Base-by-base conservation (phyloP, 2,888 invertebrate species). In the Polydrusus cervinus region DNA sequence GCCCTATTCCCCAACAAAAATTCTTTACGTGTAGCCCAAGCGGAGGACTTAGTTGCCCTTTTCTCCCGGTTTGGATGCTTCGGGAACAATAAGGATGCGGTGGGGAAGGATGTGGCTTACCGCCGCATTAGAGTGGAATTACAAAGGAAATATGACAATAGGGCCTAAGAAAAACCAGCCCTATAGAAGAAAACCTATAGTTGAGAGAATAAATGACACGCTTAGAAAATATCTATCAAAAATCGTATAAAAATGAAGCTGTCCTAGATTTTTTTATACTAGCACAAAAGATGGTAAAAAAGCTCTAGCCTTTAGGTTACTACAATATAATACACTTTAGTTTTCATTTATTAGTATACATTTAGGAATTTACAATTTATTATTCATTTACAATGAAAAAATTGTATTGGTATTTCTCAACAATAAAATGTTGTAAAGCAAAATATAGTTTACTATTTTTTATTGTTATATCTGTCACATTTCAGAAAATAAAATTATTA, bases 71-170 rank as follows among this genome's bases (percentile, higher is more conserved):
- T 34, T 38, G 57, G 57, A 60, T 60, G 45, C 64, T 60, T 40
- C 13, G 62, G 62, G 68, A 74, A 74, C 68, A 74, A 74, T 68
- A 68, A 62, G 61, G 53, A 69, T 53, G 34, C 43, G 30, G 51
- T 40, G 51, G 38, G 16, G 38, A 67, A 43, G 25, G 67, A 67
- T 51, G 45, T 68, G 74, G 74, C 53, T 68, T 43, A 68, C 68
- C 74, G 69, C 74, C 62, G 68, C 49, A 68, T 74, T 74, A 68
- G 47, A 68, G 51, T 45, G 62, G 68, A 68, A 68, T 68, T 60
- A 74, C 74, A 74, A 74, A 53, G 68, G 68, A 49, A 68, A 68
- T 74, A 62, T 74, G 51, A 74, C 68, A 74, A 74, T 62, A 49
- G 74, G 38, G 55, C 45, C 34, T 18, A 38, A 18, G 40, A 53